Conservation (phyloP, 2,797 vertebrate species). For the Sebastes melanostomus region DNA sequence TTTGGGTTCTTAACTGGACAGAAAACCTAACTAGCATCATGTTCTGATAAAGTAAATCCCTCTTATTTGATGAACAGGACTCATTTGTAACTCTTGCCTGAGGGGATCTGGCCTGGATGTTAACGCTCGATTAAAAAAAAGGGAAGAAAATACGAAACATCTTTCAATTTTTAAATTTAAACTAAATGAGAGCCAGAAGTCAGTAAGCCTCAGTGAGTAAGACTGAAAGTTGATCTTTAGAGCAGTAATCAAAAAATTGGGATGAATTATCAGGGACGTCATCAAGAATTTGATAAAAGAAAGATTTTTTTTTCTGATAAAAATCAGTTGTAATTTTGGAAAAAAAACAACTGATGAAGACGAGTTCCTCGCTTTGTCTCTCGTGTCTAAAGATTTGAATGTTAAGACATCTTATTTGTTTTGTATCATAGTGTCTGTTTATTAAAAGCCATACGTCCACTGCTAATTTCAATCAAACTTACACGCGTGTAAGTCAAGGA, state of each 20-base stretch:
- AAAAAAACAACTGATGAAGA: neutral
- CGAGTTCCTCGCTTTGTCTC: conserved; percentile 79
- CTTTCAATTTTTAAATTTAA: neutral
- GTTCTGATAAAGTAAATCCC: neutral
- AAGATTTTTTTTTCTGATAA: neutral
- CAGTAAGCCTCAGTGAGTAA: neutral
- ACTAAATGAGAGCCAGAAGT: neutral
- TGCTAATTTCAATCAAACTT: conserved; percentile 84
- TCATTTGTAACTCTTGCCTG: neutral
- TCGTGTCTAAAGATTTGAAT: conserved; percentile 82
- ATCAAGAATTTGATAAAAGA: neutral
- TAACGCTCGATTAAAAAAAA: neutral
- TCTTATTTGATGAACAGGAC: neutral
- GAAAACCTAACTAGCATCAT: neutral
- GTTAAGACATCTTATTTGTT: conserved; percentile 62
- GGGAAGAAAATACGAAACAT: neutral
- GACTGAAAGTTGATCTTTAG: neutral
- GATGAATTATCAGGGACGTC: neutral
- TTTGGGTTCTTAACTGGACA: neutral
- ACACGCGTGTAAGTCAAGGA: conserved; percentile 84
- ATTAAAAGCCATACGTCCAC: conserved; percentile 86
- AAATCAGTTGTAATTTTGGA: neutral
- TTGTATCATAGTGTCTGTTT: conserved; percentile 85
- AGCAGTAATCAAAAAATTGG: neutral
- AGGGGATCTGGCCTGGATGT: neutral